These are phyloP conservation scores for Nymphicus hollandicus DNA, from an alignment of 2,113 vertebrate genomes.

Conservation along the genomic window DNA sequence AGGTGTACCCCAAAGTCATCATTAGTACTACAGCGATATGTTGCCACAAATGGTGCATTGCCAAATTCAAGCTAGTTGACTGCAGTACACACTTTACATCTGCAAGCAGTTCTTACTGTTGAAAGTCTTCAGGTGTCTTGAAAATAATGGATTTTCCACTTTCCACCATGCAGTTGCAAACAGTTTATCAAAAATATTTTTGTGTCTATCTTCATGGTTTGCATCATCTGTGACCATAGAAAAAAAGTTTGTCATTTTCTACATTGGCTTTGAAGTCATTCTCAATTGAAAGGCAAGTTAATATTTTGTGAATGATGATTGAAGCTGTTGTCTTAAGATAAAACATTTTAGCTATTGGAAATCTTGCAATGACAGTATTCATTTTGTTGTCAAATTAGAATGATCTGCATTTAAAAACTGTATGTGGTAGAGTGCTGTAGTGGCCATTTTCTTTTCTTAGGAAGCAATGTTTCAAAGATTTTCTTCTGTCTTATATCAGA, in stretches of 20 bases:
- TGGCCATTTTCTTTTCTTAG: background rate
- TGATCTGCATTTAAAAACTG: background rate
- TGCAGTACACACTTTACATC: background rate
- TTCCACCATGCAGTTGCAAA: background rate
- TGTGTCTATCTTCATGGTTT: background rate
- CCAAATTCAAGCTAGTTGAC: background rate
- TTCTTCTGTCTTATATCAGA: background rate
- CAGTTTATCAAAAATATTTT: background rate
- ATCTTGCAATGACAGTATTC: background rate
- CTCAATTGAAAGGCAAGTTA: background rate
- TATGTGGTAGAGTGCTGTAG: background rate
- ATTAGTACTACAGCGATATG: background rate
- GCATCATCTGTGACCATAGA: background rate
- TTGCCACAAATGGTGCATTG: background rate
- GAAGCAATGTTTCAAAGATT: background rate
- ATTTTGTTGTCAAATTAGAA: background rate
- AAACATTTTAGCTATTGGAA: background rate
- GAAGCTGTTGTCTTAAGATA: background rate
- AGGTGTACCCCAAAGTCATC: background rate
- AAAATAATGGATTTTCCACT: background rate
- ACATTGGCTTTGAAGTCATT: background rate
- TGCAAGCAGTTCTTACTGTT: background rate
- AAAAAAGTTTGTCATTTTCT: background rate
- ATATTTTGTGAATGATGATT: background rate
- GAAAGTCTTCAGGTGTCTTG: background rate